Evolutionary conservation across 2,888 invertebrate species (phyloP).

Genomic region (Spisula subtruncata): DNA sequence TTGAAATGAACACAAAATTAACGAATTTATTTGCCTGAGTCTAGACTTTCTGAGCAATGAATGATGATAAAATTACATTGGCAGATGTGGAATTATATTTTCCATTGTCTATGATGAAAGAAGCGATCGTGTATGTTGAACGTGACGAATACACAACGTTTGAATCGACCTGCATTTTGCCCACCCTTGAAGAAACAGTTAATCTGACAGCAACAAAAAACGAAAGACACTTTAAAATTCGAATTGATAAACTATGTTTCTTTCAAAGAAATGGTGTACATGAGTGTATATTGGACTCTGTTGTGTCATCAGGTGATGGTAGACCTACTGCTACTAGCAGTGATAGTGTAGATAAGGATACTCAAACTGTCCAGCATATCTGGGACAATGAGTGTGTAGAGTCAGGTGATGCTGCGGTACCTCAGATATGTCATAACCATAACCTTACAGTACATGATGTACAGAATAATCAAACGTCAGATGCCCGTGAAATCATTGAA

Average conservation of each 20-base stretch:
- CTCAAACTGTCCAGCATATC: background rate
- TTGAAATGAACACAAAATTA: background rate
- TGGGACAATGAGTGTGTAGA: background rate
- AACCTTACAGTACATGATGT: background rate
- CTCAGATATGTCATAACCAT: background rate
- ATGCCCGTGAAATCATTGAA: background rate
- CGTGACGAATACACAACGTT: background rate
- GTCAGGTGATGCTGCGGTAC: background rate
- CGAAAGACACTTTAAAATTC: slow-evolving; percentile 13
- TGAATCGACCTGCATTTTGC: slow-evolving; percentile 10
- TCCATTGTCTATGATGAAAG: slow-evolving; percentile 35
- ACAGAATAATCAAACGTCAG: background rate
- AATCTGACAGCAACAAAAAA: background rate
- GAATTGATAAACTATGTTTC: slow-evolving; percentile 27
- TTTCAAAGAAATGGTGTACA: slow-evolving; percentile 20
- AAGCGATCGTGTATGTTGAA: slow-evolving; percentile 18
- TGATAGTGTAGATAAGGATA: background rate
- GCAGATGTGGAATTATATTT: slow-evolving; percentile 32
- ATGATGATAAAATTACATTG: background rate
- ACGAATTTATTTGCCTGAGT: background rate
- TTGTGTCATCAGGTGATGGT: background rate
- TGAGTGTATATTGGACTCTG: slow-evolving; percentile 34
- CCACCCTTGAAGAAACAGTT: slow-evolving; percentile 13
- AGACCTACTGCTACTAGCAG: background rate
- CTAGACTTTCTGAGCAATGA: background rate